Conservation (phyloP, 2,113 vertebrate genomes). For the Chiloscyllium plagiosum region DNA sequence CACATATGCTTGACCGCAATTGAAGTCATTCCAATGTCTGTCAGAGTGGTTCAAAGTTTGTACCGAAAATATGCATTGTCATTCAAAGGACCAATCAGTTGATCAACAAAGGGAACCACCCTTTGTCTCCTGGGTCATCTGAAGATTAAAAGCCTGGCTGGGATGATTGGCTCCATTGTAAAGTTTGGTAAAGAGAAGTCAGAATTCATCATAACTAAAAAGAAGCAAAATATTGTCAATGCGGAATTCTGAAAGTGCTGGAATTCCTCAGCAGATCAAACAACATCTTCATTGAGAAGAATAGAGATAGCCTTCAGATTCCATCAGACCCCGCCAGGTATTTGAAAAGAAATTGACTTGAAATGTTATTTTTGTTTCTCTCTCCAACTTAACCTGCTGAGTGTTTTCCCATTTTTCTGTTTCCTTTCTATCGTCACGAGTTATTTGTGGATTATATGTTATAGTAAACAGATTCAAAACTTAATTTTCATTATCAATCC, state of each 20-base stretch:
- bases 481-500: background rate
- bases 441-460: background rate
- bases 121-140: background rate
- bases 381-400: too few relatives aligned
- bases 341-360: too few relatives aligned
- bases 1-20: background rate
- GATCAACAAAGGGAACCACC: background rate
- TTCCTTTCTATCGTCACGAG: background rate
- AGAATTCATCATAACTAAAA: background rate
- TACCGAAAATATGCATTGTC: background rate
- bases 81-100: background rate
- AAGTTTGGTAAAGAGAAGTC: background rate
- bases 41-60: background rate
- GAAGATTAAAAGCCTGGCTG: background rate
- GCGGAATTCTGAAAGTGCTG: too few relatives aligned
- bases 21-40: background rate
- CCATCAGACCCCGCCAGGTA: too few relatives aligned
- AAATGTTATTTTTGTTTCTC: too few relatives aligned
- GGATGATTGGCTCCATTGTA: background rate
- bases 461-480: background rate
- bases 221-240: too few relatives aligned
- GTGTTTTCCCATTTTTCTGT: too few relatives aligned
- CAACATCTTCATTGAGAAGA: too few relatives aligned
- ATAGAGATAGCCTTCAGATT: too few relatives aligned
- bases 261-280: too few relatives aligned